Evolutionary conservation across 1,140 invertebrate genomes (phyloP).

Genomic region (Aradophagus sp.): DNA sequence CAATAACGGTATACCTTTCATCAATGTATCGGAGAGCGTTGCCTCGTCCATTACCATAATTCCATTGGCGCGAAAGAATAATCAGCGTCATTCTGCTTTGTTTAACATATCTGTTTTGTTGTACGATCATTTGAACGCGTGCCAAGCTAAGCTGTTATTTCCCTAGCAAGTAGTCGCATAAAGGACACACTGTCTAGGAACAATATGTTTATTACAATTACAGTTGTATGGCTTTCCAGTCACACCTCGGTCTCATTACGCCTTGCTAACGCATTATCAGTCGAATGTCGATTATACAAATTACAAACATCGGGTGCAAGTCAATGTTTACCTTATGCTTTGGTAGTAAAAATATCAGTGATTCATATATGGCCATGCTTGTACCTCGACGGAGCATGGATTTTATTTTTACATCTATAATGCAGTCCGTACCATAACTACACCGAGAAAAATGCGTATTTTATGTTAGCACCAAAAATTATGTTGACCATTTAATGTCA

Average conservation of each 20-base stretch:
- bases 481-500: too few relatives aligned
- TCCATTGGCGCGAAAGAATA: slow-evolving; percentile 37
- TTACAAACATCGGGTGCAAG: too few relatives aligned
- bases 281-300: slow-evolving; percentile 42
- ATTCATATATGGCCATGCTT: too few relatives aligned
- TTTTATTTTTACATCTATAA: too few relatives aligned
- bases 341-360: too few relatives aligned
- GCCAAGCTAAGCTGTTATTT: slow-evolving; percentile 52
- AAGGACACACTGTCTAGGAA: slow-evolving; percentile 35
- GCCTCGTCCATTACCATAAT: slow-evolving; percentile 41
- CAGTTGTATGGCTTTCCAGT: slow-evolving; percentile 37
- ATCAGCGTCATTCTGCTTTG: slow-evolving; percentile 39
- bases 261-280: slow-evolving; percentile 34
- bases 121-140: slow-evolving; percentile 38
- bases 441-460: too few relatives aligned
- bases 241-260: slow-evolving; percentile 43
- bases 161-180: slow-evolving; percentile 40
- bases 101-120: slow-evolving; percentile 41
- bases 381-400: too few relatives aligned
- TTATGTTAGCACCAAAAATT: too few relatives aligned
- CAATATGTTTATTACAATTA: slow-evolving; percentile 56
- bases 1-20: slow-evolving; percentile 34
- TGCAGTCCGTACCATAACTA: too few relatives aligned
- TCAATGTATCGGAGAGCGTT: slow-evolving; percentile 25
- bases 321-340: too few relatives aligned